Percentiles rank a stretch among this genome's conserved stretches.
These are phyloP conservation scores for Aphidius gifuensis DNA, from an alignment of 1,140 invertebrate genomes.

Conservation along the genomic window DNA sequence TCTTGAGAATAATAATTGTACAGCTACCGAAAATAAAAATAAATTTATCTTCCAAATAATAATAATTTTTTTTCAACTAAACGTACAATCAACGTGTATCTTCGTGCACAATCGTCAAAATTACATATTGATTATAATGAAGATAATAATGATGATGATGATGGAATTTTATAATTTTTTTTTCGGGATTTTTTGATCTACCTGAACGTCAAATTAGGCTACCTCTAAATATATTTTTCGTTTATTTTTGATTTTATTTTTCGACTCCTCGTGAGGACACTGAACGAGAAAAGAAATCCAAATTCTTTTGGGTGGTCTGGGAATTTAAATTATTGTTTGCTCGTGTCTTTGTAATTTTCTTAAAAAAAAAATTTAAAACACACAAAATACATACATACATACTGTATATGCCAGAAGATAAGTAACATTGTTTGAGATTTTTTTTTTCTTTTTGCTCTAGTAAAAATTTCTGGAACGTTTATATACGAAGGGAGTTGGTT, in stretches of 20 bases:
- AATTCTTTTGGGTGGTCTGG: neutral
- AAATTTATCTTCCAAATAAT: neutral
- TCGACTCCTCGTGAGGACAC: neutral
- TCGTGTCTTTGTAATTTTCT: neutral
- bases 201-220: constrained; percentile 17
- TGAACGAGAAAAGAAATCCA: neutral
- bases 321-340: neutral
- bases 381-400: too few species aligned
- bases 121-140: constrained; percentile 15
- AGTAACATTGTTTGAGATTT: too few species aligned
- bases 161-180: constrained; percentile 3
- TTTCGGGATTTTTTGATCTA: neutral
- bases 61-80: neutral
- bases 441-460: neutral
- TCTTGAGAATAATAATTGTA: too few species aligned
- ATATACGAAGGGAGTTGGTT: neutral
- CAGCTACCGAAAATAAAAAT: neutral
- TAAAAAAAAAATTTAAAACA: neutral
- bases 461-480: neutral
- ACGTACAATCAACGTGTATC: constrained; percentile 5
- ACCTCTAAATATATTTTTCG: neutral
- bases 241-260: neutral
- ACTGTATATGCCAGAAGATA: too few species aligned
- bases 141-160: neutral
- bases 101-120: constrained; percentile 13